Percentiles rank a stretch among this genome's conserved stretches.
Conservation (phyloP, 1,140 invertebrate species). For the Ips nitidus region DNA sequence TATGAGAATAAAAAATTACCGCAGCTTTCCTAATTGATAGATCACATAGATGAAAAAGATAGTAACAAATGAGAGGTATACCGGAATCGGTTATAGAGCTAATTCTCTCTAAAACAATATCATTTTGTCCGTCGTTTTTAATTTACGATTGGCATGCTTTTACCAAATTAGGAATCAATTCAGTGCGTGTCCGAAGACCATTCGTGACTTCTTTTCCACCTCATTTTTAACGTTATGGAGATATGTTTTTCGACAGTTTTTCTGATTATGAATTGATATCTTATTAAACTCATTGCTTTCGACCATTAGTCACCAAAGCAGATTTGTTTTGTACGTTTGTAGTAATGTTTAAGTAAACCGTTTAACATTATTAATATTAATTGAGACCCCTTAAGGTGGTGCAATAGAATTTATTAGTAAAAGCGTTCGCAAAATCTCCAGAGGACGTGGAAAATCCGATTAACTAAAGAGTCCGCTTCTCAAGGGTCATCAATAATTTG, state of each 20-base stretch:
- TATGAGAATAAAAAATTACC: background rate
- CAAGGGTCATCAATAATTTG: no score
- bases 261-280: background rate
- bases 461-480: no score
- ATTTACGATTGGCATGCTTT: constrained; percentile 35
- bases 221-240: constrained; percentile 32
- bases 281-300: no score
- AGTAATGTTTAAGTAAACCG: no score
- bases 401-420: no score
- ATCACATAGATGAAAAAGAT: constrained; percentile 1
- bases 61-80: constrained; percentile 5
- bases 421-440: no score
- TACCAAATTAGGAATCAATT: constrained; percentile 34
- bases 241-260: constrained; percentile 26
- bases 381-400: no score
- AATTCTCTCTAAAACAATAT: constrained; percentile 21
- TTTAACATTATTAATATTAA: no score
- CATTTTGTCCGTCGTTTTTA: constrained; percentile 17
- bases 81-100: constrained; percentile 5
- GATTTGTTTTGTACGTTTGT: no score
- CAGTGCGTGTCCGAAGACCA: constrained; percentile 25
- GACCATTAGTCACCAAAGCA: no score
- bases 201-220: constrained; percentile 28
- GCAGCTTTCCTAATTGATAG: constrained; percentile 5
- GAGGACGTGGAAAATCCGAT: no score